Percentiles rank a stretch among this genome's conserved stretches.
Evolutionary conservation across 2,888 invertebrate species (phyloP).

Genomic region (Zaprionus bogoriensis): DNA sequence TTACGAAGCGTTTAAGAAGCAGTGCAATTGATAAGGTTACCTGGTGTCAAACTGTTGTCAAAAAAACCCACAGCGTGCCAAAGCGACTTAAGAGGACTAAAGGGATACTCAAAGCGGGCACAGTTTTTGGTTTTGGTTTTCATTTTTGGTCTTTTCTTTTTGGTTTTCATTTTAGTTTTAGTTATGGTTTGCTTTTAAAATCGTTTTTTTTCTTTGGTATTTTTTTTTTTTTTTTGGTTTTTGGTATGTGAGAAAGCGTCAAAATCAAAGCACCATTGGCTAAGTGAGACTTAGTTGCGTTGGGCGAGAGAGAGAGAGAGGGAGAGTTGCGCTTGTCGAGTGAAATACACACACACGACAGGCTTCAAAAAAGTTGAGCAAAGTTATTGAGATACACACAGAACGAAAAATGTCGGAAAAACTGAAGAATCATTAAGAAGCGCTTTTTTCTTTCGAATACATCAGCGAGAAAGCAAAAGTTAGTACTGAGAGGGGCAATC

Average conservation of each 20-base stretch:
- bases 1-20: constrained; percentile 81
- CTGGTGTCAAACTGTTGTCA: constrained; percentile 84
- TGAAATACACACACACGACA: constrained; percentile 41
- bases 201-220: constrained; percentile 19
- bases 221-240: constrained; percentile 9
- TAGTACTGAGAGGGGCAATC: constrained; percentile 50
- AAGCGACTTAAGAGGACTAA: constrained; percentile 83
- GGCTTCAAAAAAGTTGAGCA: constrained; percentile 37
- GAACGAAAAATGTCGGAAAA: constrained; percentile 48
- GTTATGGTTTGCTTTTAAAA: constrained; percentile 24
- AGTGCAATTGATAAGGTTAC: constrained; percentile 86
- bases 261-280: constrained; percentile 65
- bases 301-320: constrained; percentile 61
- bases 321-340: constrained; percentile 55
- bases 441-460: constrained; percentile 71
- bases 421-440: constrained; percentile 75
- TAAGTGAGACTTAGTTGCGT: constrained; percentile 47
- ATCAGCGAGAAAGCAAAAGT: constrained; percentile 68
- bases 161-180: constrained; percentile 16
- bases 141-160: constrained; percentile 12
- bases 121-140: constrained; percentile 16
- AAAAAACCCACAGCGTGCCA: constrained; percentile 87
- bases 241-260: constrained; percentile 49
- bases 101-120: constrained; percentile 36
- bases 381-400: constrained; percentile 41